A percentile compares a stretch with the other conserved stretches of the same genome.
phyloP scores from a whole-genome alignment of 2,888 invertebrate genomes.

The Ceratothoa steindachneri region DNA sequence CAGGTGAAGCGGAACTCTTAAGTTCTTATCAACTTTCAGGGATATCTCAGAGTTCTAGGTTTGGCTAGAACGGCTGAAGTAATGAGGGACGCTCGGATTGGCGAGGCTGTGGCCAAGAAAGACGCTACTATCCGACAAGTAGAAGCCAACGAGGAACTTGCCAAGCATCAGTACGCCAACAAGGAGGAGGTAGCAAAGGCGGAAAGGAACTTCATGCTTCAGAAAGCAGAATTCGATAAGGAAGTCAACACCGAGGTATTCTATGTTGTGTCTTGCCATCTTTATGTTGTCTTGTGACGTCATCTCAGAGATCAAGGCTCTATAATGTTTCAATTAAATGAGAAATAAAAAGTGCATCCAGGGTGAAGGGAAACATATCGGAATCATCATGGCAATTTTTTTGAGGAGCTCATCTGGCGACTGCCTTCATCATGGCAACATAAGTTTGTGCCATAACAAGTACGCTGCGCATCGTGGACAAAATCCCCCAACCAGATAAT shows the following conservation, averaged over 20 bases:
- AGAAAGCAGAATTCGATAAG: constrained; percentile 54
- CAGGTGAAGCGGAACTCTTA: too few species aligned
- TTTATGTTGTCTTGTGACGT: not conserved
- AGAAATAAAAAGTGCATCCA: not conserved
- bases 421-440: too few species aligned
- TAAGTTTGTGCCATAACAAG: too few species aligned
- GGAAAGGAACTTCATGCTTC: constrained; percentile 54
- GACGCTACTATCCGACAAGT: constrained; percentile 54
- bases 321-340: not conserved
- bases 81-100: constrained; percentile 53
- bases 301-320: not conserved
- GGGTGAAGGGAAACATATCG: too few species aligned
- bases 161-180: constrained; percentile 53
- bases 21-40: constrained; percentile 41
- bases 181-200: constrained; percentile 54
- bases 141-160: constrained; percentile 53
- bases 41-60: constrained; percentile 54
- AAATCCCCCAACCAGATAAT: too few species aligned
- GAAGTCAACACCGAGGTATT: constrained; percentile 50
- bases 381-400: too few species aligned
- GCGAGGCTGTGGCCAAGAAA: constrained; percentile 54
- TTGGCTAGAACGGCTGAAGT: constrained; percentile 48
- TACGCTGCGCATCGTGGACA: too few species aligned
- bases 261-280: not conserved
- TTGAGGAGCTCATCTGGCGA: too few species aligned